Percentiles rank a stretch among this genome's conserved stretches.
These are phyloP conservation scores for Acrobasis suavella DNA, from an alignment of 2,888 invertebrate species.

Conservation along the genomic window DNA sequence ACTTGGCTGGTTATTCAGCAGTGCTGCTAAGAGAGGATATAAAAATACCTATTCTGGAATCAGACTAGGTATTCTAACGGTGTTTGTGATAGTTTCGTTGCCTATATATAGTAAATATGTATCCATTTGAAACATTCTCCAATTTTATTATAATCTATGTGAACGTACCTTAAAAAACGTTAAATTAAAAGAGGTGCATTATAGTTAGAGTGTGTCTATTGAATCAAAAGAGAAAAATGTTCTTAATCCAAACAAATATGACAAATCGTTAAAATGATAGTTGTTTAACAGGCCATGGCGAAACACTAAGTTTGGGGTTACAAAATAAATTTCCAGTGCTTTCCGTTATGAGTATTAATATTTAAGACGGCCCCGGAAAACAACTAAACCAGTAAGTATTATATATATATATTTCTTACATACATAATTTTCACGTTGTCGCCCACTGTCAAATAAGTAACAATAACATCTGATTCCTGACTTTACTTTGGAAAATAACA, in stretches of 20 bases:
- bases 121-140: background rate
- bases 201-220: background rate
- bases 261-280: slow-evolving; percentile 52
- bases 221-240: slow-evolving; percentile 33
- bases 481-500: too few relatives aligned
- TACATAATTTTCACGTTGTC: background rate
- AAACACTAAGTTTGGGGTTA: slow-evolving; percentile 64
- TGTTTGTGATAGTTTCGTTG: too few relatives aligned
- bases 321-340: slow-evolving; percentile 80
- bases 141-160: too few relatives aligned
- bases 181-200: background rate
- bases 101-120: too few relatives aligned
- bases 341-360: slow-evolving; percentile 52
- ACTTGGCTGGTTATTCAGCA: too few relatives aligned
- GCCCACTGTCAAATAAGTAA: background rate
- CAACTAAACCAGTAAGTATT: slow-evolving; percentile 56
- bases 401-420: too few relatives aligned
- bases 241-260: slow-evolving; percentile 51
- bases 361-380: slow-evolving; percentile 43
- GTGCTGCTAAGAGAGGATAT: too few relatives aligned
- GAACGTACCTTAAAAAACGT: background rate
- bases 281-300: slow-evolving; percentile 51
- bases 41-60: too few relatives aligned
- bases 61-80: too few relatives aligned
- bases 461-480: too few relatives aligned